Percentiles rank a stretch among this genome's conserved stretches.
phyloP scores from a whole-genome alignment of 35 echinoderm and acorn worm species.

The Ophioderma brevispina region DNA sequence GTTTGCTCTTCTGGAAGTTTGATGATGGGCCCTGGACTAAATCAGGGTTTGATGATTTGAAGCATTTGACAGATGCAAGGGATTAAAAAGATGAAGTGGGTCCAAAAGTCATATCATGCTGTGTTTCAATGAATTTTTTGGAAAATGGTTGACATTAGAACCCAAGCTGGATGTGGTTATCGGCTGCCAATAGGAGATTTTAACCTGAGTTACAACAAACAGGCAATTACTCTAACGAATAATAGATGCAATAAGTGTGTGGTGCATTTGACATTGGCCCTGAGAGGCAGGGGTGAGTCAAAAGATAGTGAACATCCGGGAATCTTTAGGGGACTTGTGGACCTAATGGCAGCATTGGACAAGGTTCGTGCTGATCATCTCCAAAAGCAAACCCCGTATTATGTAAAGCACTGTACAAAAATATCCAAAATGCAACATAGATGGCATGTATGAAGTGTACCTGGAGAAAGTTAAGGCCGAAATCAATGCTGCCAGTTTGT shows the following conservation, averaged over 20 bases:
- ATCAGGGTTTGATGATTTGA: neutral
- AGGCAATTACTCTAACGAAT: neutral
- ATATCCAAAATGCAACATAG: neutral
- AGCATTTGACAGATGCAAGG: neutral
- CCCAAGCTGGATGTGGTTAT: neutral
- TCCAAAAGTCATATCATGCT: neutral
- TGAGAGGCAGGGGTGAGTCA: neutral
- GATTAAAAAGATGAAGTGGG: neutral
- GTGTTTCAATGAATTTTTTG: neutral
- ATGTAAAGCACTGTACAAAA: neutral
- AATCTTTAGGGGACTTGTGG: neutral
- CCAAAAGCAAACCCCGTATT: neutral
- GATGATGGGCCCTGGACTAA: neutral
- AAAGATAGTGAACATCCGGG: slow-evolving; percentile 7
- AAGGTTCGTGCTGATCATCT: neutral
- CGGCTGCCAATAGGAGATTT: neutral
- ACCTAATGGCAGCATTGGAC: neutral
- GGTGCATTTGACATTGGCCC: neutral
- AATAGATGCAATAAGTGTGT: neutral
- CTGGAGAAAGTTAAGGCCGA: neutral
- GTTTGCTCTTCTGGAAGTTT: neutral
- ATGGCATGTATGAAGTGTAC: neutral
- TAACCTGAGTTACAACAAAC: slow-evolving; percentile 18
- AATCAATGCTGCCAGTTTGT: neutral
- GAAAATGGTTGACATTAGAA: neutral